Evolutionary conservation across 2,113 vertebrate genomes (phyloP).

Genomic region (Pollachius pollachius): DNA sequence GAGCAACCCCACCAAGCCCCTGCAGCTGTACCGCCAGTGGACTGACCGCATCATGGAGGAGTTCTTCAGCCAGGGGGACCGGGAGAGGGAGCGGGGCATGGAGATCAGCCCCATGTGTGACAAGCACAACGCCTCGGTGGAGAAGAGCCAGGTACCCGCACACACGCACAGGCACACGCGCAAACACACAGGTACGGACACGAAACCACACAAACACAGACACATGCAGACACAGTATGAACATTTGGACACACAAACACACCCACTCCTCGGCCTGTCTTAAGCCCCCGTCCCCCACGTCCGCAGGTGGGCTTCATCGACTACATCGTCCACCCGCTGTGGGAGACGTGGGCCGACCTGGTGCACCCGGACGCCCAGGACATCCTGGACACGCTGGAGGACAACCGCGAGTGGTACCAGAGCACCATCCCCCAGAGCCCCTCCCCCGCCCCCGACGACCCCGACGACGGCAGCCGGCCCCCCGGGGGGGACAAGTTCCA

Average conservation of each 20-base stretch:
- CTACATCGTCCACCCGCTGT: conserved; percentile 97
- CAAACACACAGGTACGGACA: background rate
- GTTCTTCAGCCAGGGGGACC: conserved; percentile 95
- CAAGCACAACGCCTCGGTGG: conserved; percentile 97
- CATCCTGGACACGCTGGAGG: conserved; percentile 96
- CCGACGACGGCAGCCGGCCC: conserved; percentile 84
- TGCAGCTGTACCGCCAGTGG: conserved; percentile 95
- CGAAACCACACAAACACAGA: background rate
- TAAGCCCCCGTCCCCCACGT: conserved; percentile 8
- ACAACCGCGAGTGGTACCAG: conserved; percentile 99
- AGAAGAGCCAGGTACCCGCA: conserved; percentile 91
- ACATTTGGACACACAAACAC: no score
- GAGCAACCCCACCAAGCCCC: conserved; percentile 96
- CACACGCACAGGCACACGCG: background rate
- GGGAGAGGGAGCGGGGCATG: conserved; percentile 96
- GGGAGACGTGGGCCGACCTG: conserved; percentile 98
- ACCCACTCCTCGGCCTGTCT: background rate
- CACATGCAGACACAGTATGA: no score
- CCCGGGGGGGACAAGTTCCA: conserved; percentile 95
- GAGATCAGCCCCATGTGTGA: conserved; percentile 99
- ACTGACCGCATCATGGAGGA: conserved; percentile 99
- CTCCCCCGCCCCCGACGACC: conserved; percentile 87
- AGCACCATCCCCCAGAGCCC: conserved; percentile 99
- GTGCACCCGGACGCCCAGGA: conserved; percentile 97
- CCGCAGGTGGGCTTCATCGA: conserved; percentile 96